Evolutionary conservation across 2,888 invertebrate species (phyloP).

Genomic region (Falcaria lacertinaria): DNA sequence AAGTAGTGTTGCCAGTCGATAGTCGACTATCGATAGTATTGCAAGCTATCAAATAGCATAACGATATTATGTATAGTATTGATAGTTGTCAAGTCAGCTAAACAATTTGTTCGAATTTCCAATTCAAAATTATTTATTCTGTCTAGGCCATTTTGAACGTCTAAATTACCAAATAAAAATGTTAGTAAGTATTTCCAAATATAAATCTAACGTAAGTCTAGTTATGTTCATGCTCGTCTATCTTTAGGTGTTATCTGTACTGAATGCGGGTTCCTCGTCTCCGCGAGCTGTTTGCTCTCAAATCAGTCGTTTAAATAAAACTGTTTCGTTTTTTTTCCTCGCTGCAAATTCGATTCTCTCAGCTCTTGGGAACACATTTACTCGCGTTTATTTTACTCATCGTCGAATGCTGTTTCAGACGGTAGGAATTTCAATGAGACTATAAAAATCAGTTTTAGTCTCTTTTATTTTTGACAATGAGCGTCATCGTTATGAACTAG

Average conservation of each 20-base stretch:
- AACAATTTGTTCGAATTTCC: no score
- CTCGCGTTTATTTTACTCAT: conserved; percentile 50
- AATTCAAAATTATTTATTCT: no score
- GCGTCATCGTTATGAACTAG: no score
- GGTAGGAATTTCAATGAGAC: conserved; percentile 19
- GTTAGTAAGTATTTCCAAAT: no score
- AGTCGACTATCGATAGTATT: no score
- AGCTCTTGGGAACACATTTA: conserved; percentile 51
- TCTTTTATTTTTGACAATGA: no score
- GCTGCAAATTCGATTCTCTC: conserved; percentile 58
- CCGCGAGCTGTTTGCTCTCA: conserved; percentile 64
- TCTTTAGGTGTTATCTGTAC: conserved; percentile 31
- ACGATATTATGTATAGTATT: no score
- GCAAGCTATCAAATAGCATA: no score
- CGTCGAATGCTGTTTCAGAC: conserved; percentile 28
- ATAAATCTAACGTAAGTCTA: background rate
- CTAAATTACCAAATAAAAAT: no score
- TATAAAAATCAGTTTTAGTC: conserved; percentile 1
- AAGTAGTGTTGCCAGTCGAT: no score
- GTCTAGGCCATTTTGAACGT: no score
- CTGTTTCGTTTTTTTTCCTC: conserved; percentile 60
- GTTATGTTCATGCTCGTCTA: background rate
- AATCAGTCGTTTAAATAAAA: conserved; percentile 73
- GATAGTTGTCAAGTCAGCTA: no score
- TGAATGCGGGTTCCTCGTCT: conserved; percentile 49